phyloP scores from a whole-genome alignment of 2,113 vertebrate genomes.

The Coregonus clupeaformis region DNA sequence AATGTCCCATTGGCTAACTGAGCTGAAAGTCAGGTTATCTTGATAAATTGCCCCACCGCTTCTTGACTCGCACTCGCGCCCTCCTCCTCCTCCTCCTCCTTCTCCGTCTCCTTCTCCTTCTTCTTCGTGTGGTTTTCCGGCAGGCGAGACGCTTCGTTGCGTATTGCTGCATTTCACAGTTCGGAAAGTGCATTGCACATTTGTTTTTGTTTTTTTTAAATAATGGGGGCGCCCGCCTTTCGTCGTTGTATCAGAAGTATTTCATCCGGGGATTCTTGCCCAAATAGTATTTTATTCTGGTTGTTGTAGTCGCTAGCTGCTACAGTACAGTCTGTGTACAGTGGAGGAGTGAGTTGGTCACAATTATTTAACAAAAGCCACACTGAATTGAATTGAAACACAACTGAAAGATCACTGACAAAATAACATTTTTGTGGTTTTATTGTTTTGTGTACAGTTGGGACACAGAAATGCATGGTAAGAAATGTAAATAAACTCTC shows the following conservation, averaged over 20 bases:
- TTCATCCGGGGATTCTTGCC: not conserved
- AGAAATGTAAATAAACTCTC: not conserved
- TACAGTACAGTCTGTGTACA: too few relatives aligned
- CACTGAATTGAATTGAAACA: too few relatives aligned
- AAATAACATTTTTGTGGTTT: not conserved
- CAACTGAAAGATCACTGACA: not conserved
- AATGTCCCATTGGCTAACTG: not conserved
- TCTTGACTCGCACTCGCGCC: slow-evolving; percentile 3
- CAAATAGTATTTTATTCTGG: not conserved
- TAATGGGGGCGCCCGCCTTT: not conserved
- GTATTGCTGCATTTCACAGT: too few relatives aligned
- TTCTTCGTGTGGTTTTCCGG: not conserved
- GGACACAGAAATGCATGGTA: not conserved
- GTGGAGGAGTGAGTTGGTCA: too few relatives aligned
- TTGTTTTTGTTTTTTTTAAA: too few relatives aligned
- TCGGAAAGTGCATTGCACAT: too few relatives aligned
- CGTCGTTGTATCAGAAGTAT: slow-evolving; percentile 1
- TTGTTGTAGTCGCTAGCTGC: not conserved
- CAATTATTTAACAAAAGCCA: too few relatives aligned
- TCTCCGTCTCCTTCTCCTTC: not conserved
- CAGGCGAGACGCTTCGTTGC: too few relatives aligned
- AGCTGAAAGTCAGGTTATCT: not conserved
- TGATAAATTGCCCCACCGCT: slow-evolving; percentile 3
- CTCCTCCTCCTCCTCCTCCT: not conserved
- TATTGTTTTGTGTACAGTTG: not conserved